Evolutionary conservation across 2,888 invertebrate genomes (phyloP).

Genomic region (Megalurothrips usitatus): DNA sequence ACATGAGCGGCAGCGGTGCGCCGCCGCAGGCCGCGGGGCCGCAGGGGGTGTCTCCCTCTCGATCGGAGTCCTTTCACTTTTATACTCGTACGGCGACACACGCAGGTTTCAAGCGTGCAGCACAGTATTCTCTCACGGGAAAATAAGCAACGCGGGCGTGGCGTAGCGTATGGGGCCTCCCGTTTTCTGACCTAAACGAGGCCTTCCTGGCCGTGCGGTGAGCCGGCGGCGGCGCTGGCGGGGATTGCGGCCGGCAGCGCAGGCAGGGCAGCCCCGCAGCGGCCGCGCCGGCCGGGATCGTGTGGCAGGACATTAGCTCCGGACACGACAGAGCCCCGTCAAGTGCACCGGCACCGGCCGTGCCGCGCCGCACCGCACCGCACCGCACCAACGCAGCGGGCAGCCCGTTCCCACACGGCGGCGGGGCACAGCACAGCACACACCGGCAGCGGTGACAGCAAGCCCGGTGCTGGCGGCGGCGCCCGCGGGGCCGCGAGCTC

Average conservation of each 20-base stretch:
- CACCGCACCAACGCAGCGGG: neutral
- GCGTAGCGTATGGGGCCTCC: neutral
- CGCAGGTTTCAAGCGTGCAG: neutral
- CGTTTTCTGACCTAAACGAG: neutral
- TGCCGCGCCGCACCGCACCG: neutral
- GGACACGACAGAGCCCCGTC: conserved; percentile 10
- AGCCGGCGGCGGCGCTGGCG: neutral
- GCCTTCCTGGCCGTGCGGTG: neutral
- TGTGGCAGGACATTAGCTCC: conserved; percentile 8
- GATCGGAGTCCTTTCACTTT: too few relatives aligned
- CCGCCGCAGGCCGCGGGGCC: too few relatives aligned
- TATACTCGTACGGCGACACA: neutral
- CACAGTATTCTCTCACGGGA: neutral
- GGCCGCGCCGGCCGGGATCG: neutral
- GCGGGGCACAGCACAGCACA: too few relatives aligned
- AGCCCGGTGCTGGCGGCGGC: neutral
- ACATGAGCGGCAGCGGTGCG: too few relatives aligned
- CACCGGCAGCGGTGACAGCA: too few relatives aligned
- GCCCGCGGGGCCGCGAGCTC: neutral
- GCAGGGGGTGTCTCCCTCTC: too few relatives aligned
- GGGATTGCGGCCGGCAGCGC: neutral
- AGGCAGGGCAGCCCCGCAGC: neutral
- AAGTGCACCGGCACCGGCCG: neutral
- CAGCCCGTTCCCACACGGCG: neutral
- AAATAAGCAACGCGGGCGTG: neutral